Conservation (phyloP, 1,140 invertebrate genomes). For the Octopus sinensis region DNA sequence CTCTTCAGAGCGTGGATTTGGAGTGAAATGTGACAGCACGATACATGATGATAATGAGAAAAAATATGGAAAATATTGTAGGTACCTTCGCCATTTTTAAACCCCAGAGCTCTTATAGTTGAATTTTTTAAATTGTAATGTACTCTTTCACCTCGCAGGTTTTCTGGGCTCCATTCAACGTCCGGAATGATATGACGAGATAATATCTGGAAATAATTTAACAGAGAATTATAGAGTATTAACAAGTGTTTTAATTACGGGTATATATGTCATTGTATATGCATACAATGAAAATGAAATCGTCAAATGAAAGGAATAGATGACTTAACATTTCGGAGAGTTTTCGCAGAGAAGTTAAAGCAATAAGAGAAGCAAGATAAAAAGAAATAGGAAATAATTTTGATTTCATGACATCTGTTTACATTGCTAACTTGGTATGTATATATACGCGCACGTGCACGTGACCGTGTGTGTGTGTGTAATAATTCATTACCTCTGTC, state of each 20-base stretch:
- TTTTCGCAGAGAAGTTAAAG: too few species aligned
- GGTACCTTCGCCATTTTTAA: neutral
- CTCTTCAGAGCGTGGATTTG: too few species aligned
- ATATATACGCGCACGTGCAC: neutral
- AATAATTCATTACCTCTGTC: constrained; percentile 23
- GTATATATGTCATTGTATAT: too few species aligned
- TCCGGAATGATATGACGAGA: constrained; percentile 1
- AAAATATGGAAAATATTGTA: neutral
- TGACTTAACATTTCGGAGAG: too few species aligned
- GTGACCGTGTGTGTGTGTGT: neutral
- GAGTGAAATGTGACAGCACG: too few species aligned
- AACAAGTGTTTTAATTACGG: too few species aligned
- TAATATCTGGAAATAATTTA: neutral
- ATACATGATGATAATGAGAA: too few species aligned
- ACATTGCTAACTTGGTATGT: neutral
- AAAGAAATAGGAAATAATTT: too few species aligned
- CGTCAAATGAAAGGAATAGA: too few species aligned
- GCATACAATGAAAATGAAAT: too few species aligned
- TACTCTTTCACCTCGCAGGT: neutral
- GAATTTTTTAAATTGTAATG: neutral
- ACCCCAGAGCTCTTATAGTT: neutral
- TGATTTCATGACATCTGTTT: too few species aligned
- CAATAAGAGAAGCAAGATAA: too few species aligned
- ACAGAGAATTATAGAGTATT: neutral
- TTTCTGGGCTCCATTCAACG: neutral